Conservation (phyloP, 2,888 invertebrate genomes). For the Aelia acuminata region DNA sequence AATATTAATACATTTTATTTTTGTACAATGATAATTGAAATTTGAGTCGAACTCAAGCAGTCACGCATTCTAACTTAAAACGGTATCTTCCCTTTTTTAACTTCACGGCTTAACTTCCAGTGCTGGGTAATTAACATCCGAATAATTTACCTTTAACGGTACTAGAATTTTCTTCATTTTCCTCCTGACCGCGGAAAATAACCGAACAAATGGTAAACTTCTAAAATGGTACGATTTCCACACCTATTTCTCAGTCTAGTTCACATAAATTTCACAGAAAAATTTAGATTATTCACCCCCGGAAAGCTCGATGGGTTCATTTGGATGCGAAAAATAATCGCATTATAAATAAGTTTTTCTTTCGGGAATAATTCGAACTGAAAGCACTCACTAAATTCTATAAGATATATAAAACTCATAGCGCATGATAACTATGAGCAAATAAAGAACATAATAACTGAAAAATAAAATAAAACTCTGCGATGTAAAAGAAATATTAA, state of each 20-base stretch:
- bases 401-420: too few species aligned
- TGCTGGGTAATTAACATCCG: neutral
- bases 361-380: too few species aligned
- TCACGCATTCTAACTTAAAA: neutral
- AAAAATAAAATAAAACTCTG: too few species aligned
- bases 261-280: slow-evolving; percentile 2
- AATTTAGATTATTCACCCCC: neutral
- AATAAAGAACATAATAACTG: too few species aligned
- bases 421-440: too few species aligned
- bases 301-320: neutral
- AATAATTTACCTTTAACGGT: neutral
- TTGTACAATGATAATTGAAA: neutral
- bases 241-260: slow-evolving; percentile 4
- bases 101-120: neutral
- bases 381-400: too few species aligned
- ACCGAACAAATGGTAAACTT: neutral
- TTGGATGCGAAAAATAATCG: neutral
- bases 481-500: too few species aligned
- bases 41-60: neutral
- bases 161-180: neutral
- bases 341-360: too few species aligned
- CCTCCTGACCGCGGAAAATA: neutral
- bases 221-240: neutral
- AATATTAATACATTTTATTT: too few species aligned
- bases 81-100: neutral